A percentile compares a stretch with the other conserved stretches of the same genome.
Conservation (phyloP, 2,113 vertebrate species). For the Vidua macroura region DNA sequence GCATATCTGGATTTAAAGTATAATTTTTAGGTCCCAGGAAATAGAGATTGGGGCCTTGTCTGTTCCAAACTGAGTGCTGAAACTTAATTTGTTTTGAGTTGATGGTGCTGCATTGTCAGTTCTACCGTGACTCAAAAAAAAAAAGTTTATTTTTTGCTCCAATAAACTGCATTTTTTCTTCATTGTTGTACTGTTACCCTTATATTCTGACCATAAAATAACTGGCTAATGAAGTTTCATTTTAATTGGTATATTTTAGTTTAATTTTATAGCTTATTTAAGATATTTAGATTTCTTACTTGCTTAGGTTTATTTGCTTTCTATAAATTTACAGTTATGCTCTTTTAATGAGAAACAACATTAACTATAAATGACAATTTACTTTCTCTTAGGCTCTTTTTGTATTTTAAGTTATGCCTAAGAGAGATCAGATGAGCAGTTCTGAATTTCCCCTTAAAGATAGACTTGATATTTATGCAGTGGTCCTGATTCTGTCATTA, state of each 20-base stretch:
- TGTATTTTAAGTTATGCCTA: background rate
- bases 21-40: background rate
- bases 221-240: background rate
- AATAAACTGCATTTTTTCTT: background rate
- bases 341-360: background rate
- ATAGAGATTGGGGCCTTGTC: background rate
- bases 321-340: background rate
- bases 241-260: background rate
- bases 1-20: background rate
- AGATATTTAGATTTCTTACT: background rate
- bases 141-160: background rate
- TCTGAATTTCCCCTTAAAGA: background rate
- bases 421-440: background rate
- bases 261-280: background rate
- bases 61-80: background rate
- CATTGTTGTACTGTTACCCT: background rate
- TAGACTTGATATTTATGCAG: background rate
- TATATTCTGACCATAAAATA: background rate
- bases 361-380: background rate
- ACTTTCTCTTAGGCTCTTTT: background rate
- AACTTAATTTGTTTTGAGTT: background rate
- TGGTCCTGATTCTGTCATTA: background rate
- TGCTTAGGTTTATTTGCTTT: background rate
- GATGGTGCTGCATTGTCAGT: background rate
- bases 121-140: background rate